Evolutionary conservation across 2,113 vertebrate genomes (phyloP), one percentile per base, ranked within the genome.

Genomic region (Steatornis caripensis): DNA sequence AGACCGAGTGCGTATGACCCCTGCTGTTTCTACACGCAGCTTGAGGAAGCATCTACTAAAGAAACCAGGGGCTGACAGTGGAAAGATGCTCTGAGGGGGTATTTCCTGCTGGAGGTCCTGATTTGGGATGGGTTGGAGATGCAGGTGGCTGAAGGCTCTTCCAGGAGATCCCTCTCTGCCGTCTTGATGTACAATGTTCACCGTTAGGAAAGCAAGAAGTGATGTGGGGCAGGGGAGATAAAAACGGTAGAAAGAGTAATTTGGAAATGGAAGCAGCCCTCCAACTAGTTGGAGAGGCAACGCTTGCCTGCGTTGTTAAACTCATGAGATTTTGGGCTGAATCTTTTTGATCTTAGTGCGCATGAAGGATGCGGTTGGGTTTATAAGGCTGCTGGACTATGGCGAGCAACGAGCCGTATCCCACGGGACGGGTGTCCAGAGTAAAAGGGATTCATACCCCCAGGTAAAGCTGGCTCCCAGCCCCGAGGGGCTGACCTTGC

Each of bases 251-350:
- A n/a, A 57, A n/a, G 45, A 55, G 32, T 29, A 48, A 41, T 39
- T 23, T 32, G 60, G 66, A 53, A 65, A 26, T 3, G 18, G 48
- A 60, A 64, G 21, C 39, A 11, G 11, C 29, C 23, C 26, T 60
- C 29, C 29, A 55, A 5, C 26, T 41, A 17, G 36, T 14, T n/a
- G 36, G 34, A 32, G 48, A 64, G 8, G 62, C 20, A 36, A 34
- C 3, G 0, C 15, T 20, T 5, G 1, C 8, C 51, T 45, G 36
- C 0, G 0, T 7, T 68, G 82, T 43, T 26, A 55, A 60, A 48
- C 36, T n/a, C 9, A 5, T 4, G 58, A 65, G 16, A 16, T 22
- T 66, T 74, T 20, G 49, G n/a, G n/a, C 66, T 84, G 15, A 3
- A 2, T 36, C 20, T 24, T 0, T 29, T 34, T 19, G n/a, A 65